phyloP scores from a whole-genome alignment of 2,797 vertebrate species.

The Aphelocoma californica region DNA sequence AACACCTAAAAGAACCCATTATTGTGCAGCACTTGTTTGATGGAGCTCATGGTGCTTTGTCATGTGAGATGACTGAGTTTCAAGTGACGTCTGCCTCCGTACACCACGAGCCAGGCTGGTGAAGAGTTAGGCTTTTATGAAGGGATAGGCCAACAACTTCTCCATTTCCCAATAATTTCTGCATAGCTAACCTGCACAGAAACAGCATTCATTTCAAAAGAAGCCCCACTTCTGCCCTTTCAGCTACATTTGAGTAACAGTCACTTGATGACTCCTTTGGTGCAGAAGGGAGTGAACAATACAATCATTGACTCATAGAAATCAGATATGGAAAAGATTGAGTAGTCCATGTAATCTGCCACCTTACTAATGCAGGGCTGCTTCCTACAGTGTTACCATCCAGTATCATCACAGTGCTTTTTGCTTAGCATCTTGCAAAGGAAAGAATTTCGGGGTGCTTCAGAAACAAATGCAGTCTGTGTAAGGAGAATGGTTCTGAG shows the following conservation, averaged over 20 bases:
- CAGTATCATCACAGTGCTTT: not conserved
- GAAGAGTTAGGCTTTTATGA: conserved; percentile 9
- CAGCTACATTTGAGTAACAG: not conserved
- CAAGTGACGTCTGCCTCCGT: not conserved
- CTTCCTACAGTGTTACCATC: not conserved
- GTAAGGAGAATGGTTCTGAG: not conserved
- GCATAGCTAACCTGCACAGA: conserved; percentile 23
- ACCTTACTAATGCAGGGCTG: not conserved
- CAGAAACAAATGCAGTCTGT: not conserved
- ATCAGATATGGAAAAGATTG: conserved; percentile 19
- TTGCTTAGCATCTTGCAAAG: not conserved
- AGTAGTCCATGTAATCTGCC: not conserved
- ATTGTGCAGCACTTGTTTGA: not conserved
- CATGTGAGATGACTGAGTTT: conserved; percentile 16
- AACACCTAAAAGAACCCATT: conserved; percentile 19
- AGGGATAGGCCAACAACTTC: not conserved
- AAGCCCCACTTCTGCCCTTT: conserved; percentile 26
- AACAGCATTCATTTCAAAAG: conserved; percentile 11
- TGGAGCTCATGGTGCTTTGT: not conserved
- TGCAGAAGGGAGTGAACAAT: not conserved
- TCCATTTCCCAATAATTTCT: not conserved
- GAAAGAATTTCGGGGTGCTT: not conserved
- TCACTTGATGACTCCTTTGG: conserved; percentile 9
- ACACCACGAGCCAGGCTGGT: not conserved
- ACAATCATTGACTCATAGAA: conserved; percentile 39